These are phyloP conservation scores for Cinara cedri DNA, from an alignment of 2,888 invertebrate genomes.

Conservation along the genomic window DNA sequence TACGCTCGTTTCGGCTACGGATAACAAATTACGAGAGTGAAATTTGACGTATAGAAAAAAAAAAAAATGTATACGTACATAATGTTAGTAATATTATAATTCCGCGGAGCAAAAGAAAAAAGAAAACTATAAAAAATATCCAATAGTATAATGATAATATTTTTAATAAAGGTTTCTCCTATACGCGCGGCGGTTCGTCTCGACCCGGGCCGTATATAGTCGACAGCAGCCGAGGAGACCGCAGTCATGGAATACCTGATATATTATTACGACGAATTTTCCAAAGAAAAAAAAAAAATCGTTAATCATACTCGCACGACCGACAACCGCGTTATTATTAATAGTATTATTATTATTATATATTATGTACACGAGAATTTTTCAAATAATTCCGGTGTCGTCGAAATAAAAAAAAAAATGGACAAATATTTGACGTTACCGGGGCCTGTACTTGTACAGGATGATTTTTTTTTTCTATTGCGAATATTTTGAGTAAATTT, in stretches of 20 bases:
- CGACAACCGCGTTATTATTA: background rate
- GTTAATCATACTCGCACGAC: background rate
- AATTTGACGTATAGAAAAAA: no score
- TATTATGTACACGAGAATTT: background rate
- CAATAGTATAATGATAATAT: background rate
- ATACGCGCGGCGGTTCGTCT: background rate
- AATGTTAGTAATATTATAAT: background rate
- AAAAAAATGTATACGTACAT: background rate
- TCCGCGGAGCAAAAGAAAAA: background rate
- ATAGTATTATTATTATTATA: background rate
- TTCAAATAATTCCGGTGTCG: conserved; percentile 1
- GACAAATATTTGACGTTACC: no score
- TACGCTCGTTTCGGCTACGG: no score
- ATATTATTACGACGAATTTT: no score
- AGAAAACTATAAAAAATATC: no score
- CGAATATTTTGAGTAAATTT: no score
- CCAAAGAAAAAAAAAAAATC: background rate
- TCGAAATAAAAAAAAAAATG: background rate
- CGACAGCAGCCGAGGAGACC: background rate
- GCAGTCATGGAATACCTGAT: background rate
- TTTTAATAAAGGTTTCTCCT: background rate
- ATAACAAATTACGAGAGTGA: no score
- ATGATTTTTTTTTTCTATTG: no score
- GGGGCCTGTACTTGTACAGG: no score
- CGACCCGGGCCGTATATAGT: background rate